phyloP scores from a whole-genome alignment of 2,113 vertebrate genomes.

The Sylvilagus bachmani region DNA sequence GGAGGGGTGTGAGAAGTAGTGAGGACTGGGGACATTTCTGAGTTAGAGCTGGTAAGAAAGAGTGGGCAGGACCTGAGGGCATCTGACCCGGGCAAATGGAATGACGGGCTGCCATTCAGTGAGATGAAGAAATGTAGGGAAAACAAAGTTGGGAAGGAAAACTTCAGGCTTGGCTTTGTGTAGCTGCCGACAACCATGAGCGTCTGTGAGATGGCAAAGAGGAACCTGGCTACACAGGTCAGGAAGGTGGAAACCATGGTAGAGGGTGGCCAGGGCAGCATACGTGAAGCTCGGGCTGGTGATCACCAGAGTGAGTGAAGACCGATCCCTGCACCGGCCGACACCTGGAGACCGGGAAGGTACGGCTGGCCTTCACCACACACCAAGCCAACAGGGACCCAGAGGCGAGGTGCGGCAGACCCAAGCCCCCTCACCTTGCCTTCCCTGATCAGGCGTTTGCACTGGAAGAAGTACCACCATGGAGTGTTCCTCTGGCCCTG shows the following conservation, averaged over 20 bases:
- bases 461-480: conserved; percentile 95
- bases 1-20: not conserved
- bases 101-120: not conserved
- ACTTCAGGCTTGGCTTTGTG: not conserved
- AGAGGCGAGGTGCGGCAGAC: not conserved
- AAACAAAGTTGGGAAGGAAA: not conserved
- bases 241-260: not conserved
- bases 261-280: not conserved
- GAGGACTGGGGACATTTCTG: not conserved
- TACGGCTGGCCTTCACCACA: not conserved
- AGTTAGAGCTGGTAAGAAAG: not conserved
- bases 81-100: not conserved
- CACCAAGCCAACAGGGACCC: accelerated
- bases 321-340: not conserved
- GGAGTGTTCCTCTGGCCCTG: conserved; percentile 89
- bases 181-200: not conserved
- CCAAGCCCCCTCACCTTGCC: conserved; percentile 89
- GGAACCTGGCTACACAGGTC: not conserved
- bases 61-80: not conserved
- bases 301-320: not conserved
- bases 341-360: not conserved
- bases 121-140: not conserved
- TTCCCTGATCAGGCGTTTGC: conserved; percentile 93
- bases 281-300: not conserved
- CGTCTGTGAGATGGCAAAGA: not conserved